A percentile compares a stretch with the other conserved stretches of the same genome.
These are phyloP conservation scores for Acrocephalus scirpaceus DNA, from an alignment of 2,797 vertebrate genomes.

Conservation along the genomic window DNA sequence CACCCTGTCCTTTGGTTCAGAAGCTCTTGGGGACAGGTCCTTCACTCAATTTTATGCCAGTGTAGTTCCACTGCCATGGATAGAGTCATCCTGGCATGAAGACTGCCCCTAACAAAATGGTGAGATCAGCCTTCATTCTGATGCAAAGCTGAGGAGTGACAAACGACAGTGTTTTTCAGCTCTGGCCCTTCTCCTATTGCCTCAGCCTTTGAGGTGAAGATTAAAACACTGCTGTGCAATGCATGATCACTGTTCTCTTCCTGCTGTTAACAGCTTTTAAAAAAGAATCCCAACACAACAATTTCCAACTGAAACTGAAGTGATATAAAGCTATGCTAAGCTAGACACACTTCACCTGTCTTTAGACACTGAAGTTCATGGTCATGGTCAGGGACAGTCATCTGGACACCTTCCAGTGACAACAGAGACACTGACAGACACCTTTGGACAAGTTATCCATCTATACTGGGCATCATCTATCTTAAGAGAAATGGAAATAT, in stretches of 20 bases:
- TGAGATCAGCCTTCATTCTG: background rate
- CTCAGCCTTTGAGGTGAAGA: background rate
- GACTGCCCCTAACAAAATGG: background rate
- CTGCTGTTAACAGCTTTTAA: background rate
- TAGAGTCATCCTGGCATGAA: background rate
- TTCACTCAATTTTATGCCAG: background rate
- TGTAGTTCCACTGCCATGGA: background rate
- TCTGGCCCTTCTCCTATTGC: background rate
- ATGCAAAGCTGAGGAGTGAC: background rate
- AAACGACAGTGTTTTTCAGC: background rate
- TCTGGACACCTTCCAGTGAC: background rate
- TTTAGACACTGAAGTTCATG: background rate
- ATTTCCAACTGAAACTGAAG: background rate
- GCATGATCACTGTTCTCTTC: rapidly evolving
- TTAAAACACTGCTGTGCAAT: background rate
- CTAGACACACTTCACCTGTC: background rate
- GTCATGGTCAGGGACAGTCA: background rate
- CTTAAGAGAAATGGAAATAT: background rate
- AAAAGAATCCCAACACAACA: background rate
- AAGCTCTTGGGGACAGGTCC: background rate
- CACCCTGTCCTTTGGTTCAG: background rate
- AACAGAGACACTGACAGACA: background rate
- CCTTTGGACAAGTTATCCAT: background rate
- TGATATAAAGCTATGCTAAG: background rate
- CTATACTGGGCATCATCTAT: background rate